Evolutionary conservation across 2,113 vertebrate species (phyloP), one percentile per base, ranked within the genome.

Genomic region (Ceratotherium simum): DNA sequence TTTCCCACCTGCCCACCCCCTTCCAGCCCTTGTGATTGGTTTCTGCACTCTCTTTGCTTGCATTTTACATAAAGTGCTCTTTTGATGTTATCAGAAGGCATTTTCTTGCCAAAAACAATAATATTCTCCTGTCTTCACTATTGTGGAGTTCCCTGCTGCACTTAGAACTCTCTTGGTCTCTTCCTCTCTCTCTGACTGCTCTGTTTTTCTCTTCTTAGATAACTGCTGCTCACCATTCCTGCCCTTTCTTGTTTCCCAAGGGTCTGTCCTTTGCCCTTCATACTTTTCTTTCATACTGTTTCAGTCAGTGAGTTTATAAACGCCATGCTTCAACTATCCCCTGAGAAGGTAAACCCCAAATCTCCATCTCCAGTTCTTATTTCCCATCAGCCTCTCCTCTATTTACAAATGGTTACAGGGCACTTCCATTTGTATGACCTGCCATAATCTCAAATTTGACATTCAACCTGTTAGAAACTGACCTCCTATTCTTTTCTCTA

Each of bases 221-320:
- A 62, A 48, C 10, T 18, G 13, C 29, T 60, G 13, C 11, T 46
- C 18, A 80, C 36, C 14, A 54, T 46, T n/a, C 60, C 31, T 67
- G 51, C 21, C 31, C 14, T 36, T 87, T n/a, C 69, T 27, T 73
- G 3, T 72, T 94, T 76, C 65, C 87, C 56, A 88, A 46, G 46
- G 23, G 5, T 60, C 46, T 9, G 17, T 86, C 56, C 4, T 93
- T 36, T 29, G 6, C 25, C 8, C 36, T 25, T 83, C 20, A 72
- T 10, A 39, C 12, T 73, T 86, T 42, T 36, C 60, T 89, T 23
- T 81, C 39, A 33, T 73, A 33, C 2, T 86, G 21, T 81, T 89
- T 89, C 29, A 42, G 48, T 89, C 64, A 91, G 46, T 76, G 54
- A 54, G 54, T 48, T 96, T 62, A 72, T 31, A 96, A 81, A 78